Evolutionary conservation across 2,797 vertebrate species (phyloP).

Genomic region (Limnodromus scolopaceus): DNA sequence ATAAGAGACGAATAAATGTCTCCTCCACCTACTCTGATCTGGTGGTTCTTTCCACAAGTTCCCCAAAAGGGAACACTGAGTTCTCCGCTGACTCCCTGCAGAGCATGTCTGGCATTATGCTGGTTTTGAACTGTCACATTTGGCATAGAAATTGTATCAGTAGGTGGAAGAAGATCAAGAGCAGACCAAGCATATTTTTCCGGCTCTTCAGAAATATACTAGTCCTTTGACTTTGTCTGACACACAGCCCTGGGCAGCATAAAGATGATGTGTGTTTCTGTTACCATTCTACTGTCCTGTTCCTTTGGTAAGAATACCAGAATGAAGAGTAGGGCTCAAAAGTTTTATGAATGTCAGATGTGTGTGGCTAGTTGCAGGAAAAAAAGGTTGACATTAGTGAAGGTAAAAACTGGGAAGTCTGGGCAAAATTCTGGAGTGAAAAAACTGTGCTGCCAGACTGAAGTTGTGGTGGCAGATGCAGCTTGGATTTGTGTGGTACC

Average conservation of each 20-base stretch:
- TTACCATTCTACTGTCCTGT: neutral
- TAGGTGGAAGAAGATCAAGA: neutral
- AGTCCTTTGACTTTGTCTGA: neutral
- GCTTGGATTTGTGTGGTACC: neutral
- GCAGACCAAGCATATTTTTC: neutral
- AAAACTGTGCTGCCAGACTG: neutral
- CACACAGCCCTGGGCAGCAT: neutral
- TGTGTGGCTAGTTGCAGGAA: neutral
- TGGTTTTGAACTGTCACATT: neutral
- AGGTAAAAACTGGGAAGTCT: neutral
- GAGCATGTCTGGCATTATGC: neutral
- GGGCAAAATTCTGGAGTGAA: neutral
- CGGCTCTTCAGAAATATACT: neutral
- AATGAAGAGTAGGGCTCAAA: neutral
- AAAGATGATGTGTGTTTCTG: neutral
- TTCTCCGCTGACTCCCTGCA: neutral
- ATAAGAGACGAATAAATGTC: neutral
- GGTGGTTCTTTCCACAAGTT: neutral
- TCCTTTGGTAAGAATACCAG: neutral
- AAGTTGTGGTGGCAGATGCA: neutral
- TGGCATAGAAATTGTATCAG: conserved; percentile 5
- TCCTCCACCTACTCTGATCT: neutral
- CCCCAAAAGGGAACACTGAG: neutral
- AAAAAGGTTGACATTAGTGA: neutral
- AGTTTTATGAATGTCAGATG: neutral